Percentiles rank a stretch among this genome's conserved stretches.
phyloP scores from a whole-genome alignment of 1,140 invertebrate species.

The Saxidomus purpurata region DNA sequence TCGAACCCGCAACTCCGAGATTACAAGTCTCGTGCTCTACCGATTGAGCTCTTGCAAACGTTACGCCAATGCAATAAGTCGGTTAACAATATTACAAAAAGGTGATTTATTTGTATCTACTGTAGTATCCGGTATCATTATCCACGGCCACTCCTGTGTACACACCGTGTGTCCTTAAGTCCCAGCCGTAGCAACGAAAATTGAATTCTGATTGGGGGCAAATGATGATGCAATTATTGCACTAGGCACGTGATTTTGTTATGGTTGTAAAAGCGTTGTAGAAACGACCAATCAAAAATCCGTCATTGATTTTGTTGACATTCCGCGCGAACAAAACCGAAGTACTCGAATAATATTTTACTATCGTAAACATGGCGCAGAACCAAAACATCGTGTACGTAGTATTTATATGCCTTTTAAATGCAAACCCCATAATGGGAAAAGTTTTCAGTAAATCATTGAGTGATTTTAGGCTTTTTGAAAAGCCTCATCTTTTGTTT shows the following conservation, averaged over 20 bases:
- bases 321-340: slow-evolving; percentile 21
- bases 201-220: neutral
- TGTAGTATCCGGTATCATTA: too few species aligned
- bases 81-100: too few species aligned
- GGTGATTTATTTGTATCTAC: too few species aligned
- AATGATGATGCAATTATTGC: slow-evolving; percentile 47
- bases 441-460: slow-evolving; percentile 40
- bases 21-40: too few species aligned
- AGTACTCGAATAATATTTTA: slow-evolving; percentile 32
- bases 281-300: slow-evolving; percentile 21
- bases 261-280: slow-evolving; percentile 37
- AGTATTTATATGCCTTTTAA: slow-evolving; percentile 38
- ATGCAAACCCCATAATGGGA: neutral
- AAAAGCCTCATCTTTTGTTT: slow-evolving; percentile 7
- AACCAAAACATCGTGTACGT: slow-evolving; percentile 33
- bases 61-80: too few species aligned
- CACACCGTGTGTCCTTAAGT: too few species aligned
- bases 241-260: slow-evolving; percentile 32
- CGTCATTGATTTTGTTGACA: slow-evolving; percentile 25
- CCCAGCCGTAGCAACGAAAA: neutral
- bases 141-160: too few species aligned
- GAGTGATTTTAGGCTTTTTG: slow-evolving; percentile 22
- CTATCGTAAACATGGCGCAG: slow-evolving; percentile 63
- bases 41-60: too few species aligned
- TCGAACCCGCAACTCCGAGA: too few species aligned